Base-by-base conservation (phyloP, 2,797 vertebrate species). In the Dipus sagitta region DNA sequence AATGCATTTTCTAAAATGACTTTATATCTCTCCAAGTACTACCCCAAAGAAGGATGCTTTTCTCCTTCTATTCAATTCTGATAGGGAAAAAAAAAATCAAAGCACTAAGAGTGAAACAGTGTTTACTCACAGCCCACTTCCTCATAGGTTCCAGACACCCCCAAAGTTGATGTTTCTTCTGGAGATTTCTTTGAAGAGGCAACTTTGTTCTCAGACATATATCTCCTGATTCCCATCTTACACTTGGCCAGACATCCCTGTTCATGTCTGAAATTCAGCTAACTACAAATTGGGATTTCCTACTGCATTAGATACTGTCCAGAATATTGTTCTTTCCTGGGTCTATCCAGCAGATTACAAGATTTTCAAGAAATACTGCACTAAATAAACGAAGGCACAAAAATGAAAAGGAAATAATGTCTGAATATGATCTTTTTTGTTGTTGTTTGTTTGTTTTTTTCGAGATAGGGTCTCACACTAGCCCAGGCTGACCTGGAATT, bases 291-390 rank as follows among this genome's bases (percentile, higher is more conserved):
- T 28, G n/a, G 28, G 28, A 71, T 86, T 76, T 30, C 3, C 14
- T 34, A 2, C 67, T 76, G 64, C n/a, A 30, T 32, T 88, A 30
- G 30, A 6, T 88, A 60, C 26, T 85, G 3, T 60, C 23, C 76
- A 42, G 9, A 21, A 72, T 67, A 26, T 71, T 64, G 47, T 90
- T 75, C 62, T n/a, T 83, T 83, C 79, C 54, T 15, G 74, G 34
- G 71, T 86, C 62, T 92, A 17, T 52, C 30, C 77, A 23, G 75
- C 52, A 81, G 67, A 75, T 78, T 85, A 72, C 47, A 91, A 78
- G 68, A 42, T 28, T 74, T 47, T 78, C 34, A 95, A 71, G 76
- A 84, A 84, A 84, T 32, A 21, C 10, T 68, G 4, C 11, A 47
- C 28, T 52, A n/a, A 64, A 30, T 47, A 65, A 65, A 34, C 21